Percentiles rank a stretch among this genome's conserved stretches.
Conservation (phyloP, 2,797 vertebrate species). For the Australoheros facetus region DNA sequence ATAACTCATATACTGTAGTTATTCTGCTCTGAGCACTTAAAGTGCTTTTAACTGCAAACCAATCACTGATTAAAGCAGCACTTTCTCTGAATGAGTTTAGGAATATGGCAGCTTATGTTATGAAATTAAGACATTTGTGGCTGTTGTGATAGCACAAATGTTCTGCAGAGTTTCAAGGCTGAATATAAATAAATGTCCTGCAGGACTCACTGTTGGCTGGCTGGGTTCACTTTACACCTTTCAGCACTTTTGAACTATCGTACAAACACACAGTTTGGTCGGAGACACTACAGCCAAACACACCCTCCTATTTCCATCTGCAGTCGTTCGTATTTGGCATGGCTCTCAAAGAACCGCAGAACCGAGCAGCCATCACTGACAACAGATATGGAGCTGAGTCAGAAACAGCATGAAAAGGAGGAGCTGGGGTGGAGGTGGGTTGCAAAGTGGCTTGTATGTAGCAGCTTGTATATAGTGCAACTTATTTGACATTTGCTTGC, state of each 20-base stretch:
- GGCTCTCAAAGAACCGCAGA: background rate
- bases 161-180: background rate
- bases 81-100: background rate
- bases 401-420: background rate
- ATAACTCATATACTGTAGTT: fast-evolving
- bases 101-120: background rate
- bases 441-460: background rate
- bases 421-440: background rate
- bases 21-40: background rate
- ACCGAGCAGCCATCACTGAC: background rate
- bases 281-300: background rate
- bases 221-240: background rate
- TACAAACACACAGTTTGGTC: background rate
- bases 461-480: background rate
- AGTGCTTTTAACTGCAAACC: fast-evolving
- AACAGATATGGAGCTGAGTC: fast-evolving
- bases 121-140: no score
- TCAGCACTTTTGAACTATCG: background rate
- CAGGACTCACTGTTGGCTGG: background rate
- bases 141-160: background rate
- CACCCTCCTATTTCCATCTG: background rate
- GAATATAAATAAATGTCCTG: fast-evolving
- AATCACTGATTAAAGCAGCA: background rate
- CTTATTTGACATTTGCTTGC: background rate
- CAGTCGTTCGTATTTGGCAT: background rate